phyloP scores from a whole-genome alignment of 2,113 vertebrate species.

The Zosterops japonicus region DNA sequence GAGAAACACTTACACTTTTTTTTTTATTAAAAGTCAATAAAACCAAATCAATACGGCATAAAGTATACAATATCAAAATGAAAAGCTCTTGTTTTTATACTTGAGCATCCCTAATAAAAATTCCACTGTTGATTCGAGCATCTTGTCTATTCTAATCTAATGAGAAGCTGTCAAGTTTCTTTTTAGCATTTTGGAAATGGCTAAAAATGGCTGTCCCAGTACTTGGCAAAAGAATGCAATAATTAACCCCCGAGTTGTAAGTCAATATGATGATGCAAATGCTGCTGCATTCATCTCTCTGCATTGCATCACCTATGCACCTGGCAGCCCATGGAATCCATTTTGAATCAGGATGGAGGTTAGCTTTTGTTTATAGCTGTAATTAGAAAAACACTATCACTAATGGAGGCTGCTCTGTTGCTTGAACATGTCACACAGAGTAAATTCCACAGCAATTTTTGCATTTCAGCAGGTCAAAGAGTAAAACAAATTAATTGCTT shows the following conservation, averaged over 20 bases:
- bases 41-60: slow-evolving; percentile 35
- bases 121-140: not conserved
- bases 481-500: not conserved
- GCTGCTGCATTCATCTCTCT: not conserved
- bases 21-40: slow-evolving; percentile 69
- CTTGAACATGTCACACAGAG: not conserved
- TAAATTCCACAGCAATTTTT: slow-evolving; percentile 44
- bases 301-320: not conserved
- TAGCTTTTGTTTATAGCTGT: slow-evolving; percentile 44
- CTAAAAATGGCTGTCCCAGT: slow-evolving; percentile 6
- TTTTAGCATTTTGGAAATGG: slow-evolving; percentile 44
- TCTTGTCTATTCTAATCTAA: slow-evolving; percentile 54
- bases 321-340: not conserved
- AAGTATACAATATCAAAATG: slow-evolving; percentile 26
- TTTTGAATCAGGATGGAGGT: slow-evolving; percentile 5
- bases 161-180: slow-evolving; percentile 28
- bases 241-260: slow-evolving; percentile 32
- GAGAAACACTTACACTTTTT: slow-evolving; percentile 47
- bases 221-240: not conserved
- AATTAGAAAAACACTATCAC: slow-evolving; percentile 26
- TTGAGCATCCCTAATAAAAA: slow-evolving; percentile 25
- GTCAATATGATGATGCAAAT: slow-evolving; percentile 24
- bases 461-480: slow-evolving; percentile 25
- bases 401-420: not conserved
- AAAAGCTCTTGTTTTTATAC: slow-evolving; percentile 40